phyloP scores from a whole-genome alignment of 2,888 invertebrate genomes.

The Chrysolina haemoptera region DNA sequence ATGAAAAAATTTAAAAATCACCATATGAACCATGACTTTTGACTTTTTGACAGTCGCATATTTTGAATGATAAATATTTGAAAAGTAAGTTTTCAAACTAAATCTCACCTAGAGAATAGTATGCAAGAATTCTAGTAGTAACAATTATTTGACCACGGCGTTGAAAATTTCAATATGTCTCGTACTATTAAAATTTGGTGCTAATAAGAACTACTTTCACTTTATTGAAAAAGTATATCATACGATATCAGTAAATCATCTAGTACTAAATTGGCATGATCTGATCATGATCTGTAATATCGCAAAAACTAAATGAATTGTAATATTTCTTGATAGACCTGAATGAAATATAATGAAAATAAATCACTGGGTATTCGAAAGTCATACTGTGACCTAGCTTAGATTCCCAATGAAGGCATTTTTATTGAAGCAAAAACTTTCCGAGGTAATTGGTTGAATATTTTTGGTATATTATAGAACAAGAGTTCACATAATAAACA shows the following conservation, averaged over 20 bases:
- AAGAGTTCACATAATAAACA: not conserved
- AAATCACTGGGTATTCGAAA: constrained; percentile 7
- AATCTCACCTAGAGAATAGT: too few relatives aligned
- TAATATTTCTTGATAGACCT: not conserved
- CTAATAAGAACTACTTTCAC: not conserved
- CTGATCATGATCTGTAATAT: not conserved
- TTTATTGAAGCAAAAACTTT: constrained; percentile 4
- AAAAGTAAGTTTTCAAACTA: too few relatives aligned
- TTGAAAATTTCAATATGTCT: too few relatives aligned
- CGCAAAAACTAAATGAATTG: not conserved
- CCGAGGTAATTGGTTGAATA: not conserved
- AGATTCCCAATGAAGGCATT: not conserved
- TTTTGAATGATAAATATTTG: too few relatives aligned
- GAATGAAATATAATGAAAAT: not conserved
- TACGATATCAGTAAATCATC: not conserved
- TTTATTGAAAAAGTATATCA: not conserved
- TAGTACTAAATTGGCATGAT: not conserved
- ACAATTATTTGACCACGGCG: too few relatives aligned
- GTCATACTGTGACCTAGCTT: not conserved
- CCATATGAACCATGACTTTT: too few relatives aligned
- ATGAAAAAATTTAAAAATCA: too few relatives aligned
- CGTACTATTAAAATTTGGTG: too few relatives aligned
- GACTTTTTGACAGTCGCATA: too few relatives aligned
- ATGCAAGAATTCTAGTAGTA: too few relatives aligned
- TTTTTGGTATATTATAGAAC: not conserved